Evolutionary conservation across 2,113 vertebrate genomes (phyloP).

Genomic region (Aleadryas rufinucha): DNA sequence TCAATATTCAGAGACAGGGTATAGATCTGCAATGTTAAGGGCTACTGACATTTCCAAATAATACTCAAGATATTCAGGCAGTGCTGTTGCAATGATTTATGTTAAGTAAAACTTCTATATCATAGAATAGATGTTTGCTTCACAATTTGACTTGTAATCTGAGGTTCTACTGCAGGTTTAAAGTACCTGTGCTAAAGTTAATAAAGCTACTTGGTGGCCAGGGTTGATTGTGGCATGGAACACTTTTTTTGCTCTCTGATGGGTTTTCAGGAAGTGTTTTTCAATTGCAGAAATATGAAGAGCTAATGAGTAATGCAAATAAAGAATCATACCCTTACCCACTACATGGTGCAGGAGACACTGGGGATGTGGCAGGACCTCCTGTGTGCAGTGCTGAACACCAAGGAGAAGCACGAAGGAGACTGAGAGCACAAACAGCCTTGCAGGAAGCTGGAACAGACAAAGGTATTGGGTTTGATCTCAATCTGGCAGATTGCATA

Average conservation of each 20-base stretch:
- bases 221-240: not conserved
- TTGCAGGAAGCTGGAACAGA: constrained; percentile 6
- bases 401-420: not conserved
- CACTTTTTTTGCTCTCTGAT: not conserved
- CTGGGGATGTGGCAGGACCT: not conserved
- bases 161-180: not conserved
- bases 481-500: not conserved
- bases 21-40: not conserved
- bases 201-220: not conserved
- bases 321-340: not conserved
- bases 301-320: not conserved
- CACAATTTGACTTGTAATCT: accelerated
- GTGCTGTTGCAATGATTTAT: not conserved
- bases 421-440: not conserved
- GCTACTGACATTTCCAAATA: not conserved
- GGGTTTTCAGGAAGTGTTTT: not conserved
- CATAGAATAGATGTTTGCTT: not conserved
- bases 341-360: not conserved
- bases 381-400: not conserved
- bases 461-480: constrained; percentile 41
- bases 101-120: not conserved
- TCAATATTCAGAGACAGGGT: not conserved
- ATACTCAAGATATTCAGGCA: not conserved
- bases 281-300: constrained; percentile 43
- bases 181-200: not conserved